A percentile compares a stretch with the other conserved stretches of the same genome.
Evolutionary conservation across 2,113 vertebrate species (phyloP).

Genomic region (Lepus americanus): DNA sequence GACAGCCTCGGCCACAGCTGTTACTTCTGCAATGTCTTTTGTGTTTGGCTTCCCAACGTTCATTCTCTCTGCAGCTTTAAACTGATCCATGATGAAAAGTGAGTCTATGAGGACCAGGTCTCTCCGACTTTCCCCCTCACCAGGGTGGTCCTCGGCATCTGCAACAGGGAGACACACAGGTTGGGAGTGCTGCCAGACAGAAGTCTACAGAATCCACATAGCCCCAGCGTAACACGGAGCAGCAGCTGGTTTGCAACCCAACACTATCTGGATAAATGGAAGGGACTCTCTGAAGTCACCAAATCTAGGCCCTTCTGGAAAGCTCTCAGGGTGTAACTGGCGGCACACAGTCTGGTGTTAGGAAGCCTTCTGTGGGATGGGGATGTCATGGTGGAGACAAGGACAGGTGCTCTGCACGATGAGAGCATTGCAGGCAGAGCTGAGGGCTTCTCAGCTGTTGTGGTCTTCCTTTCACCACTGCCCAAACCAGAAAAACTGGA

Average conservation of each 20-base stretch:
- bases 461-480: not conserved
- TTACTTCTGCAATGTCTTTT: conserved; percentile 91
- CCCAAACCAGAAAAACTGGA: not conserved
- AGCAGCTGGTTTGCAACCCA: no score
- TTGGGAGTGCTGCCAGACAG: no score
- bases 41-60: conserved; percentile 84
- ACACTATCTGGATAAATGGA: not conserved
- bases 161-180: not conserved
- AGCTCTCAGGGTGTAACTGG: not conserved
- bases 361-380: fast-evolving
- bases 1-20: conserved; percentile 90
- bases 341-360: not conserved
- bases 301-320: not conserved
- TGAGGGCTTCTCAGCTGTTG: not conserved
- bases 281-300: fast-evolving
- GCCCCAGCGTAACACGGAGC: no score
- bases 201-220: not conserved
- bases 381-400: no score
- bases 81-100: conserved; percentile 91
- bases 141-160: conserved; percentile 84
- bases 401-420: no score
- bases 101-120: conserved; percentile 90
- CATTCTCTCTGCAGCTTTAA: conserved; percentile 88
- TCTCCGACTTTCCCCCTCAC: conserved; percentile 79
- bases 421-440: not conserved